Percentiles rank a stretch among this genome's conserved stretches.
These are phyloP conservation scores for Anarhynchus alexandrinus DNA, from an alignment of 2,113 vertebrate species.

Conservation along the genomic window DNA sequence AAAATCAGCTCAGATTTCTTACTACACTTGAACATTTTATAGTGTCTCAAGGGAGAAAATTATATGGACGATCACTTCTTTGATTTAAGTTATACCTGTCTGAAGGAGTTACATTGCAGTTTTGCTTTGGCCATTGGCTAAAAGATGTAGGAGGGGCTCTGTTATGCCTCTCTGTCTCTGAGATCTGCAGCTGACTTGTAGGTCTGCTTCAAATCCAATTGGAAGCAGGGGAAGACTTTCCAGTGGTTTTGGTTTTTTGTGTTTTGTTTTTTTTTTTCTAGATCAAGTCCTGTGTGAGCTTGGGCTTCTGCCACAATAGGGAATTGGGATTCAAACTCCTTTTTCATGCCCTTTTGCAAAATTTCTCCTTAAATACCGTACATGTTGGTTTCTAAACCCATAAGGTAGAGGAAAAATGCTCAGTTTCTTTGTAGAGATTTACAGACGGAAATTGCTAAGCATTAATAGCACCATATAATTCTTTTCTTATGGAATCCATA, in stretches of 20 bases:
- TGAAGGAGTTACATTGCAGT: background rate
- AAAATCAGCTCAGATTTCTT: background rate
- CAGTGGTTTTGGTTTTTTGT: background rate
- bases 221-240: background rate
- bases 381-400: background rate
- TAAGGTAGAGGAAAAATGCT: background rate
- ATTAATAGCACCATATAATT: background rate
- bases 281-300: background rate
- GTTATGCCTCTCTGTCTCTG: background rate
- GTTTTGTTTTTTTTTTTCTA: background rate
- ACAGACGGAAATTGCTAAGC: background rate
- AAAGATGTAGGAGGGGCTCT: background rate
- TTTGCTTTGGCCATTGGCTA: background rate
- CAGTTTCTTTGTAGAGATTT: background rate
- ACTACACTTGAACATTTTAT: background rate
- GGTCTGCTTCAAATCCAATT: background rate
- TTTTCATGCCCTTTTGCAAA: background rate
- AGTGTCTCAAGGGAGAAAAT: background rate
- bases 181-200: background rate
- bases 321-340: background rate
- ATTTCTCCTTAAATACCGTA: background rate
- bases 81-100: background rate
- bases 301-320: background rate
- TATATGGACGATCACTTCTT: background rate
- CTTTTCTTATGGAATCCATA: background rate